A percentile compares a stretch with the other conserved stretches of the same genome.
Evolutionary conservation across 2,888 invertebrate species (phyloP).

Genomic region (Eilema depressum): DNA sequence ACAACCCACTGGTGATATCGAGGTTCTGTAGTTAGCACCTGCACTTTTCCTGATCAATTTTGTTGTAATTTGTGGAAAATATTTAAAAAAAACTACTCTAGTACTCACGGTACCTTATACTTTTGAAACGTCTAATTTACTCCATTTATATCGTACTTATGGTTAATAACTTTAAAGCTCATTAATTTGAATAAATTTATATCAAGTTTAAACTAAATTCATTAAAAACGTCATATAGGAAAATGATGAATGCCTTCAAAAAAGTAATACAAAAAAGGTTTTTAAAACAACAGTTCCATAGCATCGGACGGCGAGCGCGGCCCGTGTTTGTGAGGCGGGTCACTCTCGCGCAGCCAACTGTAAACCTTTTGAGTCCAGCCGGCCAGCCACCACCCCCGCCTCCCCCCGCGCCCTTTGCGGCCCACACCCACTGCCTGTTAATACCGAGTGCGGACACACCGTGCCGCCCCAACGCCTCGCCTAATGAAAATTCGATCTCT

Average conservation of each 20-base stretch:
- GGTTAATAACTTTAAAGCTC: no score
- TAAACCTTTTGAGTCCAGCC: constrained; percentile 85
- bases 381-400: constrained; percentile 66
- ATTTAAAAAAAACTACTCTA: no score
- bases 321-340: constrained; percentile 84
- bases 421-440: constrained; percentile 61
- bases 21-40: no score
- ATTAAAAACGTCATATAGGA: constrained; percentile 42
- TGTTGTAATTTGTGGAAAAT: no score
- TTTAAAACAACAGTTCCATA: constrained; percentile 74
- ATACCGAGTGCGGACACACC: constrained; percentile 75
- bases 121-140: no score
- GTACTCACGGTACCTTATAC: no score
- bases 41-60: no score
- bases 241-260: constrained; percentile 48
- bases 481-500: constrained; percentile 85
- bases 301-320: constrained; percentile 66
- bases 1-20: no score
- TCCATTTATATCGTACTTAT: no score
- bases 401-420: constrained; percentile 28
- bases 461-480: constrained; percentile 84
- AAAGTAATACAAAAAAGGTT: constrained; percentile 61
- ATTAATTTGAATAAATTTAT: neutral
- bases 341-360: constrained; percentile 86
- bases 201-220: neutral